Evolutionary conservation across 2,113 vertebrate genomes (phyloP).

Genomic region (Heloderma charlesbogerti): DNA sequence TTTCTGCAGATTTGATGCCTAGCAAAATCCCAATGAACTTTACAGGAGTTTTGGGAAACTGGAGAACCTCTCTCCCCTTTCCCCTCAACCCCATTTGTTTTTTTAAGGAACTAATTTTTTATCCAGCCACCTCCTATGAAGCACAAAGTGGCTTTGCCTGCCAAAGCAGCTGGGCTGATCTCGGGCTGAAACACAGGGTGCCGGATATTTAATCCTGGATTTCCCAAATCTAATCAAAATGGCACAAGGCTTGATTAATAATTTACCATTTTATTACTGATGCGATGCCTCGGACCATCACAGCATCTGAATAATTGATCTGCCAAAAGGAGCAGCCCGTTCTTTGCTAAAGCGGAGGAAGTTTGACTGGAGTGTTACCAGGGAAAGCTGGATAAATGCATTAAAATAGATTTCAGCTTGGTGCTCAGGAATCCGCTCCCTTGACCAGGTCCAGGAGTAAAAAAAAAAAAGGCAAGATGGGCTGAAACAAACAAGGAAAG

Average conservation of each 20-base stretch:
- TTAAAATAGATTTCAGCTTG: slow-evolving; percentile 64
- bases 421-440: slow-evolving; percentile 57
- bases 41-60: slow-evolving; percentile 57
- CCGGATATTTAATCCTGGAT: slow-evolving; percentile 78
- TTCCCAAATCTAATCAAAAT: slow-evolving; percentile 79
- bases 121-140: slow-evolving; percentile 66
- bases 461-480: not conserved
- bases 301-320: slow-evolving; percentile 79
- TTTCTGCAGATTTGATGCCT: slow-evolving; percentile 63
- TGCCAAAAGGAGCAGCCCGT: slow-evolving; percentile 66
- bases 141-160: slow-evolving; percentile 67
- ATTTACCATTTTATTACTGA: slow-evolving; percentile 81
- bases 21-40: slow-evolving; percentile 69
- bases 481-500: not conserved
- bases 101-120: slow-evolving; percentile 60
- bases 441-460: slow-evolving; percentile 44
- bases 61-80: not conserved
- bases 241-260: slow-evolving; percentile 76
- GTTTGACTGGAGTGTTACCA: slow-evolving; percentile 63
- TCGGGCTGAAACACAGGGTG: slow-evolving; percentile 71
- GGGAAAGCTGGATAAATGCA: slow-evolving; percentile 66
- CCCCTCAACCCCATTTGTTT: no score
- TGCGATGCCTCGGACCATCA: slow-evolving; percentile 76
- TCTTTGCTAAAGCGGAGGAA: slow-evolving; percentile 71
- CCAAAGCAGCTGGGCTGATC: slow-evolving; percentile 75